Percentiles rank a stretch among this genome's conserved stretches.
These are phyloP conservation scores for Subacronicta megacephala DNA, from an alignment of 2,888 invertebrate species.

Conservation along the genomic window DNA sequence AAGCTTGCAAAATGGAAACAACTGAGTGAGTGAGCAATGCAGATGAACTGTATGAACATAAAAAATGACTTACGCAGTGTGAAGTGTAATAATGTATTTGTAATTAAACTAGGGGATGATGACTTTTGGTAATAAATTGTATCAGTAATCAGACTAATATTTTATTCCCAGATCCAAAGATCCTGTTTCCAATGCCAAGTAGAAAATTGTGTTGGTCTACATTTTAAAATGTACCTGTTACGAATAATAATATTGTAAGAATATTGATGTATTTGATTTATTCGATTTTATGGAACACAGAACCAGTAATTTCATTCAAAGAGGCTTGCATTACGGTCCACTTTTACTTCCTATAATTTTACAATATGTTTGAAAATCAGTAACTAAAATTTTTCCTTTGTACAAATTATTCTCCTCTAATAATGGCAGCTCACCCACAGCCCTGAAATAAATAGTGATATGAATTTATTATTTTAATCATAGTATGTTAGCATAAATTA, in stretches of 20 bases:
- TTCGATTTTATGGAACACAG: too few species aligned
- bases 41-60: constrained; percentile 62
- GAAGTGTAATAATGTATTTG: constrained; percentile 75
- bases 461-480: too few species aligned
- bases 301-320: not conserved
- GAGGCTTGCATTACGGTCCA: constrained; percentile 16
- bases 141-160: constrained; percentile 69
- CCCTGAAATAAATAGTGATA: constrained; percentile 67
- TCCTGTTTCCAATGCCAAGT: constrained; percentile 72
- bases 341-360: constrained; percentile 75
- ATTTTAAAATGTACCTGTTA: constrained; percentile 18
- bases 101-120: constrained; percentile 58
- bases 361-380: constrained; percentile 85
- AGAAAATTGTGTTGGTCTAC: constrained; percentile 33
- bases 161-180: constrained; percentile 83
- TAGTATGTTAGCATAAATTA: too few species aligned
- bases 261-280: constrained; percentile 34
- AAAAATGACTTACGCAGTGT: constrained; percentile 69
- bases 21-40: constrained; percentile 79
- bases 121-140: constrained; percentile 78
- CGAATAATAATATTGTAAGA: constrained; percentile 39
- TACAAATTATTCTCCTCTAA: constrained; percentile 79
- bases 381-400: constrained; percentile 81
- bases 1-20: constrained; percentile 87
- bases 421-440: constrained; percentile 70